Percentiles rank a stretch among this genome's conserved stretches.
Evolutionary conservation across 2,797 vertebrate species (phyloP).

Genomic region (Periophthalmus magnuspinnatus): DNA sequence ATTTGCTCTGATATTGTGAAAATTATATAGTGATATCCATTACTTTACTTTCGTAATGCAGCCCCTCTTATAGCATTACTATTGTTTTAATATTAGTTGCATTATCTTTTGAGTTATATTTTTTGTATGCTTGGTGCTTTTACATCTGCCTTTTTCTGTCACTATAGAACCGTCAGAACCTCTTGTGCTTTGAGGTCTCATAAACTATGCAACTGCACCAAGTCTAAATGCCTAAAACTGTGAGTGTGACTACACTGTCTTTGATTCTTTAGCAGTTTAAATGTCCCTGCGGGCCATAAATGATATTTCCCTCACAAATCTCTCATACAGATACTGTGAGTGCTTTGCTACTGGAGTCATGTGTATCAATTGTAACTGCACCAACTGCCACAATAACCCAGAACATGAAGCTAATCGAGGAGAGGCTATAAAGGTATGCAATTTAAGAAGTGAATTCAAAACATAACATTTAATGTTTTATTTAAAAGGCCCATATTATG

Average conservation of each 20-base stretch:
- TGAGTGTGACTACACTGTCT: conserved; percentile 57
- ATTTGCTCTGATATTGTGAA: neutral
- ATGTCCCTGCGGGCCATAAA: neutral
- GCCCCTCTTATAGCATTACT: too few relatives aligned
- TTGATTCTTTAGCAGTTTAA: conserved; percentile 1
- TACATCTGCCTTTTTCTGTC: neutral
- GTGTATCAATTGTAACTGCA: conserved; percentile 81
- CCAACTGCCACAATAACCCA: conserved; percentile 80
- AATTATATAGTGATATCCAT: neutral
- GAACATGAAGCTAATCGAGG: conserved; percentile 69
- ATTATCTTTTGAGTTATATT: too few relatives aligned
- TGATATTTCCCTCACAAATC: neutral
- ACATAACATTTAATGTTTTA: too few relatives aligned
- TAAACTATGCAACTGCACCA: conserved; percentile 81
- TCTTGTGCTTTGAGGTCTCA: conserved; percentile 64
- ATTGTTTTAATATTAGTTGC: neutral
- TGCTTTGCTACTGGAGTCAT: conserved; percentile 83
- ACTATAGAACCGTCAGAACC: conserved; percentile 27
- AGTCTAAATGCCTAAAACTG: conserved; percentile 83
- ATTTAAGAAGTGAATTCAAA: too few relatives aligned
- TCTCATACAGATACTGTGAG: conserved; percentile 79
- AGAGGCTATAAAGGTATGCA: conserved; percentile 77
- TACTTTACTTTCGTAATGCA: neutral
- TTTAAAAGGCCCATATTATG: too few relatives aligned
- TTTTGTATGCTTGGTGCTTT: neutral